A percentile compares a stretch with the other conserved stretches of the same genome.
Evolutionary conservation across 1,140 invertebrate species (phyloP).

Genomic region (Sminthurinus signatus): DNA sequence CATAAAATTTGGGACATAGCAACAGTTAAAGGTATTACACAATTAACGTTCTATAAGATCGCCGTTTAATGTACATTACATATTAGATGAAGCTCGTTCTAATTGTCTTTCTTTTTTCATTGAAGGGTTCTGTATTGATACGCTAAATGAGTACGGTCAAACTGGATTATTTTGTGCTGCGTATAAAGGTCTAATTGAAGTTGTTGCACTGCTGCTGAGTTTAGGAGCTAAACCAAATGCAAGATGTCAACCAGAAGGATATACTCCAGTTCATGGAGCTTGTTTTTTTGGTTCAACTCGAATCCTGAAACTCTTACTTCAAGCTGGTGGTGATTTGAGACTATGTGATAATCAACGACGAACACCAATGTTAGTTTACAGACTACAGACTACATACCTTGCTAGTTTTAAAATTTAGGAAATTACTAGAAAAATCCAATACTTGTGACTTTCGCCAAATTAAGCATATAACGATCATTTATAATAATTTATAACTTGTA

Average conservation of each 20-base stretch:
- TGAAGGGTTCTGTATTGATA: conserved; percentile 43
- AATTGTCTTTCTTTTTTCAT: not conserved
- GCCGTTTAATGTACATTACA: too few relatives aligned
- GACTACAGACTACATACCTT: too few relatives aligned
- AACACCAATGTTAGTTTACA: conserved; percentile 26
- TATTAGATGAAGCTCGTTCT: too few relatives aligned
- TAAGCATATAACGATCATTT: too few relatives aligned
- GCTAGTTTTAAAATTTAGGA: too few relatives aligned
- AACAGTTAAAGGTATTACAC: too few relatives aligned
- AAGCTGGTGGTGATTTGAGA: conserved; percentile 48
- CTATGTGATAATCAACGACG: conserved; percentile 45
- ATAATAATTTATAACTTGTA: too few relatives aligned
- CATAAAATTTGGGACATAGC: conserved; percentile 3
- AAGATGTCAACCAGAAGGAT: conserved; percentile 43
- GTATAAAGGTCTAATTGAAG: conserved; percentile 42
- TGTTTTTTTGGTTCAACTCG: conserved; percentile 45
- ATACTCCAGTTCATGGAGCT: conserved; percentile 48
- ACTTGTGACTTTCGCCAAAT: too few relatives aligned
- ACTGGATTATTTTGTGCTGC: conserved; percentile 49
- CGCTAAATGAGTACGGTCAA: conserved; percentile 47
- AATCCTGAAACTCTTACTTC: conserved; percentile 45
- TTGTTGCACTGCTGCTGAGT: conserved; percentile 44
- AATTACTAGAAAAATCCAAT: too few relatives aligned
- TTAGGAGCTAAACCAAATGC: conserved; percentile 49
- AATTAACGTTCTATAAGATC: too few relatives aligned